Percentiles rank a stretch among this genome's conserved stretches.
phyloP scores from a whole-genome alignment of 2,888 invertebrate species.

The Argyresthia albistria region DNA sequence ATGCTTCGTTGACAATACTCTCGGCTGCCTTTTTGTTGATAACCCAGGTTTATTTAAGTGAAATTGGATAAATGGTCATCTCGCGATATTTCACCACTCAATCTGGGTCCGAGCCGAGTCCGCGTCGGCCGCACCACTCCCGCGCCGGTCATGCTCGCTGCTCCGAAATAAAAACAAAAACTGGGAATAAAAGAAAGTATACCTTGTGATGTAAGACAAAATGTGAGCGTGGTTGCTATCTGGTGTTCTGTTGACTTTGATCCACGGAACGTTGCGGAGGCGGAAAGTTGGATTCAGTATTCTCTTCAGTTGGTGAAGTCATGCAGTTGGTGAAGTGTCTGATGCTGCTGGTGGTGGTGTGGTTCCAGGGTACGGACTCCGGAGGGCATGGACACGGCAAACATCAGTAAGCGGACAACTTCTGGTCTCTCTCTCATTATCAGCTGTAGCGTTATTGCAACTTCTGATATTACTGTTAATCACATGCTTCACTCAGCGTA shows the following conservation, averaged over 20 bases:
- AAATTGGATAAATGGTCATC: slow-evolving; percentile 73
- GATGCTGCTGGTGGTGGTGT: slow-evolving; percentile 38
- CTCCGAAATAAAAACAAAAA: slow-evolving; percentile 34
- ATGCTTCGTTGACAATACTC: slow-evolving; percentile 35
- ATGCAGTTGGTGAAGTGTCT: slow-evolving; percentile 50
- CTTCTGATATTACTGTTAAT: too few relatives aligned
- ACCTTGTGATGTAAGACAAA: slow-evolving; percentile 37
- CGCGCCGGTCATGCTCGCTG: background rate
- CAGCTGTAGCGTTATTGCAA: too few relatives aligned
- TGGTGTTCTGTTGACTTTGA: slow-evolving; percentile 26
- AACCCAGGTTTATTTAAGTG: slow-evolving; percentile 69
- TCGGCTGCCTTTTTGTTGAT: slow-evolving; percentile 60
- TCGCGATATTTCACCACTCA: too few relatives aligned
- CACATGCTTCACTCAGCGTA: too few relatives aligned
- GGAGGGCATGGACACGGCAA: slow-evolving; percentile 55
- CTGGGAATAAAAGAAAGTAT: slow-evolving; percentile 35
- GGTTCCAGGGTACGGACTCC: slow-evolving; percentile 39
- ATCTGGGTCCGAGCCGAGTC: slow-evolving; percentile 16
- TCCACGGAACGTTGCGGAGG: too few relatives aligned
- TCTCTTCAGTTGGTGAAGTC: slow-evolving; percentile 10
- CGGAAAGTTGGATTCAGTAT: background rate
- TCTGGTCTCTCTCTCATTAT: background rate
- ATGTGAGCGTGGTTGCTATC: too few relatives aligned
- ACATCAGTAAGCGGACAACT: slow-evolving; percentile 44
- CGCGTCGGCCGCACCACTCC: slow-evolving; percentile 16